These are phyloP conservation scores for Orthosia gothica DNA, from an alignment of 2,888 invertebrate genomes.

Conservation along the genomic window DNA sequence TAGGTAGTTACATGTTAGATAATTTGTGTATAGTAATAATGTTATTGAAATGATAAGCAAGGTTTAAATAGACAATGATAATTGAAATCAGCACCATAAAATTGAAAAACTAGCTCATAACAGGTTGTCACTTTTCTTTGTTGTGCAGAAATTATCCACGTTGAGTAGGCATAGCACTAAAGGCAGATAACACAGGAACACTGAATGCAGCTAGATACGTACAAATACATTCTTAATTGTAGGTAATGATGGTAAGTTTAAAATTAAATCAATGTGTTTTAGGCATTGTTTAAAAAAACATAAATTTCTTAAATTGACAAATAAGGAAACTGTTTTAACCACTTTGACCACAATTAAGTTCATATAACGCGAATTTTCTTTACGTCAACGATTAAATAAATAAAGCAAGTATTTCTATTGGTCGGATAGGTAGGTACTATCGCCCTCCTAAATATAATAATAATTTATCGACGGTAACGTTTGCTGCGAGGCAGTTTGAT, in stretches of 20 bases:
- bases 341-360: background rate
- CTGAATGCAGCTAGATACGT: background rate
- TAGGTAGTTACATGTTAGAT: no score
- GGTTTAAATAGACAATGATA: background rate
- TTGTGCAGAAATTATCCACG: background rate
- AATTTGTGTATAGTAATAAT: background rate
- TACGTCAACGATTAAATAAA: constrained; percentile 10
- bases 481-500: constrained; percentile 71
- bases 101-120: no score
- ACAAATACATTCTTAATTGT: no score
- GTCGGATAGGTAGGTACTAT: constrained; percentile 2
- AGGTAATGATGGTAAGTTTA: no score
- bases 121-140: background rate
- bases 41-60: background rate
- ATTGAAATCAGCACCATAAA: no score
- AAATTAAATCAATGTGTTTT: background rate
- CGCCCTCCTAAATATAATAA: constrained; percentile 44
- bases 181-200: background rate
- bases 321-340: background rate
- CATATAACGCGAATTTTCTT: background rate
- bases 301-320: background rate
- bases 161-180: background rate
- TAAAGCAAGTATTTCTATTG: background rate
- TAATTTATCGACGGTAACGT: constrained; percentile 60
- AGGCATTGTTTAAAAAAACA: background rate